Percentiles rank a stretch among this genome's conserved stretches.
phyloP scores from a whole-genome alignment of 2,113 vertebrate species.

The Dendropsophus ebraccatus region DNA sequence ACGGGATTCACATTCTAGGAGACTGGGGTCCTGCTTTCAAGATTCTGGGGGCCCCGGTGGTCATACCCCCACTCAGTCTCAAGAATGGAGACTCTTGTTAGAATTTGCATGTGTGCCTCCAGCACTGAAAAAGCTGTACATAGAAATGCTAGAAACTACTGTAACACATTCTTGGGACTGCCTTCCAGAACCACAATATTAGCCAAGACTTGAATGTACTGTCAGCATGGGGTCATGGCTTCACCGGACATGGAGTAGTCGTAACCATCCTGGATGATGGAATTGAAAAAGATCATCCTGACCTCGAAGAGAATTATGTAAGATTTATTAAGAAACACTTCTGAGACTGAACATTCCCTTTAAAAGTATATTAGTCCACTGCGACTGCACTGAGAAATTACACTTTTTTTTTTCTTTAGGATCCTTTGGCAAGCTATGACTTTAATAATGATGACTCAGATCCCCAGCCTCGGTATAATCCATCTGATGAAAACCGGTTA shows the following conservation, averaged over 20 bases:
- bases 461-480: conserved; percentile 73
- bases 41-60: too few relatives aligned
- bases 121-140: too few relatives aligned
- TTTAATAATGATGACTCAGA: conserved; percentile 76
- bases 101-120: too few relatives aligned
- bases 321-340: conserved; percentile 35
- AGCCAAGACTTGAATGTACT: conserved; percentile 65
- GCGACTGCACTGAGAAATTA: neutral
- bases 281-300: conserved; percentile 72
- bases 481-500: conserved; percentile 73
- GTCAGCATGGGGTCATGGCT: conserved; percentile 69
- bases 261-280: conserved; percentile 71
- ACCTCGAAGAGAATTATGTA: conserved; percentile 71
- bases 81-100: too few relatives aligned
- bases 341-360: neutral
- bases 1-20: too few relatives aligned
- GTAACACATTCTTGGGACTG: neutral
- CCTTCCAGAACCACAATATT: conserved; percentile 62
- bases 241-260: conserved; percentile 69
- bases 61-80: too few relatives aligned
- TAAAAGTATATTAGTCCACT: neutral
- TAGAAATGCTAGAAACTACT: too few relatives aligned
- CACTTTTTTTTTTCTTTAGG: conserved; percentile 63
- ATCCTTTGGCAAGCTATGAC: conserved; percentile 77
- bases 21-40: too few relatives aligned